Evolutionary conservation across 2,888 invertebrate species (phyloP), one percentile per base, ranked within the genome.

Genomic region (Sylvicola cinctus): DNA sequence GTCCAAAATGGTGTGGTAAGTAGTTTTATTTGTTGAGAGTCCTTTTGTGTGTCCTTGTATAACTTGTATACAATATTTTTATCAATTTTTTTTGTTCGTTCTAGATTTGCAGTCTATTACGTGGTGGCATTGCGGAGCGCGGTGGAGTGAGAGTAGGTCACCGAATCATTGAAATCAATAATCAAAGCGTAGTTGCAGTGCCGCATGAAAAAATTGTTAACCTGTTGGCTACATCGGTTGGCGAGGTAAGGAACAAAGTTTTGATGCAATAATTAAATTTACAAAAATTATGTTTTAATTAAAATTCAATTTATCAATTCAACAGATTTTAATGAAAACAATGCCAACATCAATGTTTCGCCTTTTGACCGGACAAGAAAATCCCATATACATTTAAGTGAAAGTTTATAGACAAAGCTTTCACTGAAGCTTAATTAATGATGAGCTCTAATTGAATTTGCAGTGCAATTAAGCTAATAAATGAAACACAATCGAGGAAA

Each of bases 291-390:
- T 14, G 16, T 23, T 23, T 13, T 34, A n/a, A 31, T 12, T 26
- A 10, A 20, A 6, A 11, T 17, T 25, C 17, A 36, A 28, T 11
- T 17, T 15, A 14, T 35, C 29, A 27, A 37, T 39, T 40, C 68
- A 69, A 23, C 68, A 95, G 93, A 96, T 98, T 50, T 70, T 95
- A 50, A 98, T 98, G 96, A 98, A 98, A 66, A 98, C 98, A 36
- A 98, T 98, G 96, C 98, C 96, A 47, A 98, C 96, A 46, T 96
- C 96, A 43, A 98, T 98, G 90, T 98, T 95, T 69, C 75, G 96
- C 52, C 70, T 98, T 55, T 69, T 98, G 53, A 98, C 96, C 46
- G 98, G 98, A 39, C 98, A 98, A 64, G 98, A 98, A 66, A 88
- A 88, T 56, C 98, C 98, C 46, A 84, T 93, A 62, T 98, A 93